Evolutionary conservation across 2,113 vertebrate species (phyloP).

Genomic region (Podilymbus podiceps): DNA sequence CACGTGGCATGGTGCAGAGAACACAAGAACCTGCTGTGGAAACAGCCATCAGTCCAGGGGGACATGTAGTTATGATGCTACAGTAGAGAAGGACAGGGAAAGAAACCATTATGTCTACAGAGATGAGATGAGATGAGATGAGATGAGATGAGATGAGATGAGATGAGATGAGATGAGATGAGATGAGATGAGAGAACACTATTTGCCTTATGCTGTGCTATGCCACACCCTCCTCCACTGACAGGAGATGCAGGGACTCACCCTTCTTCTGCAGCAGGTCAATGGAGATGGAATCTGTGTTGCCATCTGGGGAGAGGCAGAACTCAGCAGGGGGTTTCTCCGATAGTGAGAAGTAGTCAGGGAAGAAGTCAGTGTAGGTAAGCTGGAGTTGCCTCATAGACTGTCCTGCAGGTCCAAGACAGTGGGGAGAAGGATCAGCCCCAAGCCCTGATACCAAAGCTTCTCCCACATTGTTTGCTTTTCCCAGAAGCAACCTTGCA

Average conservation of each 20-base stretch:
- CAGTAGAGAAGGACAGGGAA: background rate
- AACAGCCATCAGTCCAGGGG: background rate
- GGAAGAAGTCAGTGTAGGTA: constrained; percentile 87
- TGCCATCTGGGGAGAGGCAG: constrained; percentile 92
- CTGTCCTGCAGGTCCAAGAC: constrained; percentile 65
- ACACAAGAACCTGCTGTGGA: background rate
- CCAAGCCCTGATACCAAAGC: background rate
- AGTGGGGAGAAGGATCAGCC: background rate
- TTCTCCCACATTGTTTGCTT: background rate
- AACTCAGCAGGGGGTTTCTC: constrained; percentile 96
- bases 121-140: background rate
- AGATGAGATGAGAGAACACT: background rate
- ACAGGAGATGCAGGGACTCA: constrained; percentile 1
- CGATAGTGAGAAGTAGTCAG: constrained; percentile 91
- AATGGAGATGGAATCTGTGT: constrained; percentile 83
- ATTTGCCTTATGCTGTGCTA: accelerated
- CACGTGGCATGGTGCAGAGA: background rate
- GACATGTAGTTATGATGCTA: background rate
- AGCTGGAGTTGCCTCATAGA: constrained; percentile 77
- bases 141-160: no score
- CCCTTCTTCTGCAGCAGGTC: constrained; percentile 93
- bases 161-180: no score
- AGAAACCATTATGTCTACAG: background rate
- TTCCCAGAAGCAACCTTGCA: background rate
- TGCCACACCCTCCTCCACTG: accelerated